phyloP scores from a whole-genome alignment of 2,113 vertebrate genomes.

The Sarotherodon lohbergeri region DNA sequence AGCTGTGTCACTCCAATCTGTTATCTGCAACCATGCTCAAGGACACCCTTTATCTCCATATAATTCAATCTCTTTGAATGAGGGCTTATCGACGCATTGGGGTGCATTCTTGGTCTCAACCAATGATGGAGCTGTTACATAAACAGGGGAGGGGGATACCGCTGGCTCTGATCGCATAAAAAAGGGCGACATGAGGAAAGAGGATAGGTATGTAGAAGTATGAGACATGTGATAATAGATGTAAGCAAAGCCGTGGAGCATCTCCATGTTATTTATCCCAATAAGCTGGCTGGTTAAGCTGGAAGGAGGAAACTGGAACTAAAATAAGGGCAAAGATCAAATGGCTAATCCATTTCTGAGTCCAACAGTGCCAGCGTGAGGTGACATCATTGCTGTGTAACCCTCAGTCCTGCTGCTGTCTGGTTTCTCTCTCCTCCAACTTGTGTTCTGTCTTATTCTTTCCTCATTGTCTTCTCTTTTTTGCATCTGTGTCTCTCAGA shows the following conservation, averaged over 20 bases:
- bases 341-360: conserved; percentile 42
- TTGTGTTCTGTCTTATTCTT: not conserved
- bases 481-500: not conserved
- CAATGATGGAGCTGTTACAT: conserved; percentile 62
- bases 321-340: conserved; percentile 63
- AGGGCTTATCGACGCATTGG: conserved; percentile 64
- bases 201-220: conserved; percentile 17
- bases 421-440: not conserved
- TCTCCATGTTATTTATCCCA: conserved; percentile 51
- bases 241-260: not conserved
- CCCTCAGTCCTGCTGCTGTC: conserved; percentile 15
- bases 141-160: conserved; percentile 60
- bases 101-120: conserved; percentile 55
- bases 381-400: conserved; percentile 72
- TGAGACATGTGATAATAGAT: conserved; percentile 17
- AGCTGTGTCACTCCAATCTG: conserved; percentile 74
- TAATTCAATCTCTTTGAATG: conserved; percentile 74
- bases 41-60: conserved; percentile 76
- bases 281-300: conserved; percentile 47
- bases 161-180: conserved; percentile 7
- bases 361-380: conserved; percentile 50
- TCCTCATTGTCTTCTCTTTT: not conserved
- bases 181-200: conserved; percentile 8
- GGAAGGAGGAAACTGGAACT: conserved; percentile 51
- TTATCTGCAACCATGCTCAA: conserved; percentile 76